Conservation (phyloP, 30 jellyfish, hydroid and myxozoan species). For the Aurelia coerulea region DNA sequence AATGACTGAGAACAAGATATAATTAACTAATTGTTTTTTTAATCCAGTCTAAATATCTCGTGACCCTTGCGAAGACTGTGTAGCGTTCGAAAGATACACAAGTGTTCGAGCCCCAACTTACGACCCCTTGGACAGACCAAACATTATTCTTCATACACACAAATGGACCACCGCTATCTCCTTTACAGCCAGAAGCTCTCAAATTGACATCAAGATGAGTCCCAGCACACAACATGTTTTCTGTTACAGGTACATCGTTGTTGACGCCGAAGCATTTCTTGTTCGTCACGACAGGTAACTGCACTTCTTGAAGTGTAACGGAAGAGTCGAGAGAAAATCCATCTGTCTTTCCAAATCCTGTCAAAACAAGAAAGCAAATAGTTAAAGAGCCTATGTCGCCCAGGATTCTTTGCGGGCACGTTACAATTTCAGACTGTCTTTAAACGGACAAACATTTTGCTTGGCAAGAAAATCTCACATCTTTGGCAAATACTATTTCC, state of each 20-base stretch:
- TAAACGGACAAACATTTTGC: too few relatives aligned
- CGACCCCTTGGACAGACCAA: conserved; percentile 25
- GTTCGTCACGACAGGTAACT: conserved; percentile 17
- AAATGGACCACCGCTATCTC: conserved; percentile 44
- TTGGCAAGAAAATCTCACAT: too few relatives aligned
- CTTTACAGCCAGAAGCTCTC: conserved; percentile 6
- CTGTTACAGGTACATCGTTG: neutral
- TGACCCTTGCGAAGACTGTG: conserved; percentile 20
- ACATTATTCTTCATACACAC: neutral
- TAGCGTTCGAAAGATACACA: conserved; percentile 4
- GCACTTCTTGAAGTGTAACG: conserved; percentile 23
- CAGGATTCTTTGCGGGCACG: too few relatives aligned
- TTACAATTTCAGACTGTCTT: too few relatives aligned
- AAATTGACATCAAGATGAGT: neutral
- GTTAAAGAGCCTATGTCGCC: too few relatives aligned
- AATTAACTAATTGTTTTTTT: neutral
- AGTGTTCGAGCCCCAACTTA: conserved; percentile 6
- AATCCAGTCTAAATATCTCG: conserved; percentile 17
- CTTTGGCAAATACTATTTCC: too few relatives aligned
- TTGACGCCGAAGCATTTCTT: neutral
- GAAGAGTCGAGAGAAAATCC: neutral
- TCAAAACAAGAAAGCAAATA: too few relatives aligned
- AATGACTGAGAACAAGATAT: neutral
- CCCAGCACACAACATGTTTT: neutral
- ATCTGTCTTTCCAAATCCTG: neutral